Evolutionary conservation across 2,113 vertebrate genomes (phyloP), one percentile per base, ranked within the genome.

Genomic region (Stigmatopora argus): DNA sequence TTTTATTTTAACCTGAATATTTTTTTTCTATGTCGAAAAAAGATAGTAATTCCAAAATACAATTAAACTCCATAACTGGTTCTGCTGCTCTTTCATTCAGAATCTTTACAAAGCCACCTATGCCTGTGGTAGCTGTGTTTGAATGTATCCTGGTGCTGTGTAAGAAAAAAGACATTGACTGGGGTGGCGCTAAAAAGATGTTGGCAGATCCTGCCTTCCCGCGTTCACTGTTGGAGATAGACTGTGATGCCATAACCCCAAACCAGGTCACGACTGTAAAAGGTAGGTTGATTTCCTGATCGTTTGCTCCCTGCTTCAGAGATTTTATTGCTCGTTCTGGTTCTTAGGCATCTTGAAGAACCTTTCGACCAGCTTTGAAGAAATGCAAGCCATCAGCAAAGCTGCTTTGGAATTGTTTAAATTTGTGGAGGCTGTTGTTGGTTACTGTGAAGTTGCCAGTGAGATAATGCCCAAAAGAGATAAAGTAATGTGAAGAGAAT

Each of bases 201-300:
- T 98, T 99, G 95, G 96, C 96, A 0, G 97, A 99, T 82, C 86
- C 93, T 0, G 96, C 93, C 77, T 99, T 99, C 88, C 88, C 98
- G 76, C 84, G 90, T 1, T 92, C 90, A 0, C 89, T 99, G 41
- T 91, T 95, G 94, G 94, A 97, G 1, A 92, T 98, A 0, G 93
- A 98, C 55, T 97, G 95, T 38, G 94, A 97, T 69, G 73, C 86
- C 1, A 93, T 98, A 72, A 78, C 65, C 3, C 78, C 89, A 62
- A 72, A 79, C 71, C 93, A 95, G 68, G 92, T 98, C 44, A 94
- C 91, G 72, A 92, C 92, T 0, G 91, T 98, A 66, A 88, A 90
- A 91, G 91, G 97, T 97, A 87, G 46, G 66, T 46, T 14, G 3
- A 45, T 4, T 26, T 45, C 19, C 3, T 15, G 19, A 61, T 45